Evolutionary conservation across 1,140 invertebrate genomes (phyloP), one percentile per base, ranked within the genome.

Genomic region (Meteorus sp.): DNA sequence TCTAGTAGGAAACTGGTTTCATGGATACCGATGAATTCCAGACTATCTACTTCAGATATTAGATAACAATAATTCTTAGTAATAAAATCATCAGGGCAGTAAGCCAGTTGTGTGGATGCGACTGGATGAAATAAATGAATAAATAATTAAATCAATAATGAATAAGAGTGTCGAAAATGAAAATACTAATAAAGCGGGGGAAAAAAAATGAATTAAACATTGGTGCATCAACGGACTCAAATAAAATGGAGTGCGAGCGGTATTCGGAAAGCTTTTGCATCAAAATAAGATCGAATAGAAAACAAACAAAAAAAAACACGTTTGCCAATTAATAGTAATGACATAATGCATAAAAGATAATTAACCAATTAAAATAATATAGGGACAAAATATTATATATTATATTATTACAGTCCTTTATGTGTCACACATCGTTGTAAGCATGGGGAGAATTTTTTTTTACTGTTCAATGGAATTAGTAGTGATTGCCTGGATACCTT

Each of bases 311-410:
- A 33, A 45, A 41, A 27, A 68, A 70, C 63, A 68, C 62, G 62
- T 75, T 75, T 74, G 73, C 73, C 72, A 75, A 74, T 68, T 68
- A 70, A 71, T 69, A 73, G 64, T 72, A 66, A 72, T 66, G 63
- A 74, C 63, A 55, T 64, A 72, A 64, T 64, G 63, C 48, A 61
- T 63, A 68, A 66, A 63, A 43, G 64, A 67, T 62, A 73, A 69
- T 64, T 69, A 72, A 73, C 60, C 64, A 56, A 65, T 63, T 56
- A 59, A n/a, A n/a, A 70, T 69, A 66, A 68, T 68, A 68, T 31
- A 62, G 23, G 35, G 27, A 27, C 13, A 23, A 44, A 55, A 19
- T 56, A 33, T 48, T 29, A 15, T 41, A 23, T 17, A 50, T 69
- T 44, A 55, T 47, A 63, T 55, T 62, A 69, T 53, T 59, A 63